phyloP scores from a whole-genome alignment of 2,797 vertebrate species.

The Platalea minor region DNA sequence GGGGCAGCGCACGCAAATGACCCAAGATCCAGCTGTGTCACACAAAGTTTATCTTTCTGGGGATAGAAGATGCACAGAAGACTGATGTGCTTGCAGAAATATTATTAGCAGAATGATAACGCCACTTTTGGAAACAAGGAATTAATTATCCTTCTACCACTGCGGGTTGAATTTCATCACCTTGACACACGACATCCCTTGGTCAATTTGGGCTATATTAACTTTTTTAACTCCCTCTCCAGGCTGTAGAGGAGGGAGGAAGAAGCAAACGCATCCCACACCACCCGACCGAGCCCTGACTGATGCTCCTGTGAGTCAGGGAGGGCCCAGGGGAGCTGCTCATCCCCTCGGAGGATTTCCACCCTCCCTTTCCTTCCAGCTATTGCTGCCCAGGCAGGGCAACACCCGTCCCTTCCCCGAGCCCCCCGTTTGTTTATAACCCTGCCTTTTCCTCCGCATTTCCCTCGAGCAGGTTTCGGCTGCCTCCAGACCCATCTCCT shows the following conservation, averaged over 20 bases:
- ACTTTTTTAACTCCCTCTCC: neutral
- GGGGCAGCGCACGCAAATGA: accelerated
- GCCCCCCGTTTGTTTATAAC: neutral
- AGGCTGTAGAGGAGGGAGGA: neutral
- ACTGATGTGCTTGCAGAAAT: neutral
- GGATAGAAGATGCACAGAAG: neutral
- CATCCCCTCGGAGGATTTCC: neutral
- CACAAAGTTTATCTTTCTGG: accelerated
- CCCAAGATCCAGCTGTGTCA: neutral
- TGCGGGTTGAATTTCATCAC: neutral
- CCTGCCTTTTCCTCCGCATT: neutral
- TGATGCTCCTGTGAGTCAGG: neutral
- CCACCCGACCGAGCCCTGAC: accelerated
- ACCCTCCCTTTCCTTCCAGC: slow-evolving; percentile 48
- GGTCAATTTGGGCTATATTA: neutral
- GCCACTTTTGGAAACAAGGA: neutral
- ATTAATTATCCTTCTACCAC: neutral
- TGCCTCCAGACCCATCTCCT: neutral
- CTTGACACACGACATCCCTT: neutral
- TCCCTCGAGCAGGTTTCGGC: neutral
- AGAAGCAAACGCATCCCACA: neutral
- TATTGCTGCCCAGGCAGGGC: neutral
- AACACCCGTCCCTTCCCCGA: neutral
- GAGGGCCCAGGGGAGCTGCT: neutral
- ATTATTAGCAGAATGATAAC: neutral